Percentiles rank a stretch among this genome's conserved stretches.
Evolutionary conservation across 2,888 invertebrate genomes (phyloP).

Genomic region (Bhutanitis thaidina): DNA sequence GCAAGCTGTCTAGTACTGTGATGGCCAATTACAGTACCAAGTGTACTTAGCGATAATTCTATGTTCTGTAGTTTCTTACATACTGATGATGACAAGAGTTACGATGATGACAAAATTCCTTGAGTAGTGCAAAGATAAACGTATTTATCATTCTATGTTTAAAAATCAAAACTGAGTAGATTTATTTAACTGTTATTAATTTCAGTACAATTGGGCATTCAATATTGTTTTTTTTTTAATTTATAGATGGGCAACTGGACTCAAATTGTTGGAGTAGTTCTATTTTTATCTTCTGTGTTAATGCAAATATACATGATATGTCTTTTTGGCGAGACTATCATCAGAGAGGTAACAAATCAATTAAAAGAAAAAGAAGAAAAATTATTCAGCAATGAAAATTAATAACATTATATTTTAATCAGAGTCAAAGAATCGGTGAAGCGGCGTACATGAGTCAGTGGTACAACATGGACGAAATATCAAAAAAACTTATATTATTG

Average conservation of each 20-base stretch:
- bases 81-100: too few relatives aligned
- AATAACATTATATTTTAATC: constrained; percentile 12
- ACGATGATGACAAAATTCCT: too few relatives aligned
- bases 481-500: constrained; percentile 48
- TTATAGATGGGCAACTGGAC: constrained; percentile 39
- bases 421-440: constrained; percentile 53
- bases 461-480: constrained; percentile 50
- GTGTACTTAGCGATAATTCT: too few relatives aligned
- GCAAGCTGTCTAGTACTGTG: too few relatives aligned
- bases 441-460: constrained; percentile 53
- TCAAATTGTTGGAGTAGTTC: constrained; percentile 46
- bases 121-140: too few relatives aligned
- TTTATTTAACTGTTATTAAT: too few relatives aligned
- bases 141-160: too few relatives aligned
- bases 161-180: too few relatives aligned
- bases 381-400: background rate
- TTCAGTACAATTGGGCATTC: background rate
- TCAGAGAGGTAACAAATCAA: constrained; percentile 42
- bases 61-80: too few relatives aligned
- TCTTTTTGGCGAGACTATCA: constrained; percentile 57
- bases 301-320: constrained; percentile 62
- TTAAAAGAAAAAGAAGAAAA: background rate
- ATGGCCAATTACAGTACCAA: too few relatives aligned
- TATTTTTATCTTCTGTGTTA: constrained; percentile 51
- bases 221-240: background rate